Evolutionary conservation across 2,888 invertebrate genomes (phyloP).

Genomic region (Drosophila bunnanda): DNA sequence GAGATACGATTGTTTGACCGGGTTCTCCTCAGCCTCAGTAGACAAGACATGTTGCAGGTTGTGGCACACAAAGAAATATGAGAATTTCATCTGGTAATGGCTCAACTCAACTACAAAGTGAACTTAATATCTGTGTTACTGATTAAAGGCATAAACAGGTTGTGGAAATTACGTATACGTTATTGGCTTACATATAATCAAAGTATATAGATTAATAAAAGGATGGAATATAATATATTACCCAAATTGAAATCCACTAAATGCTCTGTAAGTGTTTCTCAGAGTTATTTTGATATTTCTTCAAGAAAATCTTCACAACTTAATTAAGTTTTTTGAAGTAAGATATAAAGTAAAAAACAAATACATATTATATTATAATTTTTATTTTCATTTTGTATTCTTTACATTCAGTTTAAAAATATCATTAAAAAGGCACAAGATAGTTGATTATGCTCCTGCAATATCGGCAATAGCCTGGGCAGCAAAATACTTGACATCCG

Average conservation of each 20-base stretch:
- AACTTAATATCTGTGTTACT: slow-evolving; percentile 1
- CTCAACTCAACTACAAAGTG: neutral
- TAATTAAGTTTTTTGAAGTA: too few species aligned
- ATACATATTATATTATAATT: too few species aligned
- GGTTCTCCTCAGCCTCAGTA: neutral
- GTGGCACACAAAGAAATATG: neutral
- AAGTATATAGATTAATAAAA: neutral
- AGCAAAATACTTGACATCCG: slow-evolving; percentile 99
- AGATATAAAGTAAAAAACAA: too few species aligned
- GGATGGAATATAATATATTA: neutral
- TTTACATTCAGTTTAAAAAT: neutral
- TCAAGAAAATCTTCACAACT: too few species aligned
- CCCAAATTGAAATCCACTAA: neutral
- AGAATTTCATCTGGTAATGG: slow-evolving; percentile 16
- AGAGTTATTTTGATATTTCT: neutral
- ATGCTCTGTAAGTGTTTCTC: neutral
- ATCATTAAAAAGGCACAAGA: neutral
- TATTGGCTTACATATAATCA: too few species aligned
- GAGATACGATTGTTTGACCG: slow-evolving; percentile 66
- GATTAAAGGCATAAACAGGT: neutral
- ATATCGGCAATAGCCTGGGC: slow-evolving; percentile 97
- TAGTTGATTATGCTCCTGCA: slow-evolving; percentile 85
- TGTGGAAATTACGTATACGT: neutral
- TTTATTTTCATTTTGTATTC: neutral
- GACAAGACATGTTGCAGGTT: slow-evolving; percentile 19